phyloP scores from a whole-genome alignment of 2,888 invertebrate species.

The Alloplasta piceator region DNA sequence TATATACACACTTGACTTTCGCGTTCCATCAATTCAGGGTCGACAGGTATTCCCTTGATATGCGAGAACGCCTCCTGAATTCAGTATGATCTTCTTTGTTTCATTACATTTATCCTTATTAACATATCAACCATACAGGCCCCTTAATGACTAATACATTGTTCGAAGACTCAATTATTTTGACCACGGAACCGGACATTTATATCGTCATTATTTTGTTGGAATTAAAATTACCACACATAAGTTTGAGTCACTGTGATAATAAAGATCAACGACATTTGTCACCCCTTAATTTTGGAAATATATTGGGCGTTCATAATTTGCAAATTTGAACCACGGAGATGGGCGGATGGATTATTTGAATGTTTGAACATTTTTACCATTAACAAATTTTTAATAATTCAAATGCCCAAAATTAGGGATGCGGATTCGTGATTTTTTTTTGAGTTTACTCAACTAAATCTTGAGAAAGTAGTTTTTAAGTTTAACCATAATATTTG shows the following conservation, averaged over 20 bases:
- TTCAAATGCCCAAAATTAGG: too few relatives aligned
- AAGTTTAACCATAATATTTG: too few relatives aligned
- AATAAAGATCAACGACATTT: neutral
- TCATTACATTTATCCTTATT: slow-evolving; percentile 7
- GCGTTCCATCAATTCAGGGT: slow-evolving; percentile 61
- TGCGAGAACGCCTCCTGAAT: slow-evolving; percentile 55
- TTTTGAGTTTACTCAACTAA: too few relatives aligned
- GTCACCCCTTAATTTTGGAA: neutral
- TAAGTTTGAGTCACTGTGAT: neutral
- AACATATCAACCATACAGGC: too few relatives aligned
- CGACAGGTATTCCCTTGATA: slow-evolving; percentile 56
- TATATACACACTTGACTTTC: slow-evolving; percentile 27
- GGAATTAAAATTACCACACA: neutral
- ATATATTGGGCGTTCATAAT: neutral
- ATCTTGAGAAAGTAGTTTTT: too few relatives aligned
- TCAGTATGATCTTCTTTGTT: slow-evolving; percentile 53
- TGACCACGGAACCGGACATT: neutral
- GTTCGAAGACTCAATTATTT: neutral
- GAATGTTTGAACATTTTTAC: too few relatives aligned
- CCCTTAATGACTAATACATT: too few relatives aligned
- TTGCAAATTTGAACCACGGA: too few relatives aligned
- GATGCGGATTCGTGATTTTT: too few relatives aligned
- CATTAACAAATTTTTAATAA: too few relatives aligned
- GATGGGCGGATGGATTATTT: too few relatives aligned
- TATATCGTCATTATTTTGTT: neutral